Percentiles rank a stretch among this genome's conserved stretches.
phyloP scores from a whole-genome alignment of 2,113 vertebrate genomes.

The Nibea albiflora region DNA sequence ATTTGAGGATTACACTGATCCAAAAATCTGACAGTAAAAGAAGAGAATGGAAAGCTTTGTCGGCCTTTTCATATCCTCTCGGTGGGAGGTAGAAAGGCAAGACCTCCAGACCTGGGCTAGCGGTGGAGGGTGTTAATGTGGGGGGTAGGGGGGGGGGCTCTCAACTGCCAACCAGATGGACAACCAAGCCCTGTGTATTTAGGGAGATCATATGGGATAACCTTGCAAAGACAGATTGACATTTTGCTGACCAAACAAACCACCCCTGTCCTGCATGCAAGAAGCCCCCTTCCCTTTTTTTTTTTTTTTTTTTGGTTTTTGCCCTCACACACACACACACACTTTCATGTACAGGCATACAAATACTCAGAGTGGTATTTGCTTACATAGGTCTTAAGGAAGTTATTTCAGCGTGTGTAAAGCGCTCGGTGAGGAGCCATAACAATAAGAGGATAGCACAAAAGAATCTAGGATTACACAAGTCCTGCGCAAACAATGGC shows the following conservation, averaged over 20 bases:
- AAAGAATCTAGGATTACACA: conserved; percentile 69
- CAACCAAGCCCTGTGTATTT: conserved; percentile 76
- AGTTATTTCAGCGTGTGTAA: conserved; percentile 69
- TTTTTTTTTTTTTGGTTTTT: neutral
- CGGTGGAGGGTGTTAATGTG: conserved; percentile 70
- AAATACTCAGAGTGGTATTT: conserved; percentile 70
- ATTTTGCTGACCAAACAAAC: conserved; percentile 83
- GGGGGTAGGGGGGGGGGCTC: neutral
- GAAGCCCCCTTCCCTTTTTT: conserved; percentile 30
- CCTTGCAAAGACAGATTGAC: conserved; percentile 79
- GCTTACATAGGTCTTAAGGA: conserved; percentile 74
- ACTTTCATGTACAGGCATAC: conserved; percentile 31
- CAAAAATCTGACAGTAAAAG: conserved; percentile 79
- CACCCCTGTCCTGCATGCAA: conserved; percentile 63
- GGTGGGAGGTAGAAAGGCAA: conserved; percentile 79
- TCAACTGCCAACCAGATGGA: conserved; percentile 81
- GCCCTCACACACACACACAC: conserved; percentile 31
- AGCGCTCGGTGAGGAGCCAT: conserved; percentile 63
- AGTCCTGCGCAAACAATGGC: conserved; percentile 62
- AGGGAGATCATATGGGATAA: conserved; percentile 81
- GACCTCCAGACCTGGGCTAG: conserved; percentile 72
- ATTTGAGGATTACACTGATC: conserved; percentile 78
- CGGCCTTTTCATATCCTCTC: conserved; percentile 79
- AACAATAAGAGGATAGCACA: conserved; percentile 70
- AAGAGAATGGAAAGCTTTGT: conserved; percentile 80